Base-by-base conservation (phyloP, 2,888 invertebrate genomes). In the Noctua comes region DNA sequence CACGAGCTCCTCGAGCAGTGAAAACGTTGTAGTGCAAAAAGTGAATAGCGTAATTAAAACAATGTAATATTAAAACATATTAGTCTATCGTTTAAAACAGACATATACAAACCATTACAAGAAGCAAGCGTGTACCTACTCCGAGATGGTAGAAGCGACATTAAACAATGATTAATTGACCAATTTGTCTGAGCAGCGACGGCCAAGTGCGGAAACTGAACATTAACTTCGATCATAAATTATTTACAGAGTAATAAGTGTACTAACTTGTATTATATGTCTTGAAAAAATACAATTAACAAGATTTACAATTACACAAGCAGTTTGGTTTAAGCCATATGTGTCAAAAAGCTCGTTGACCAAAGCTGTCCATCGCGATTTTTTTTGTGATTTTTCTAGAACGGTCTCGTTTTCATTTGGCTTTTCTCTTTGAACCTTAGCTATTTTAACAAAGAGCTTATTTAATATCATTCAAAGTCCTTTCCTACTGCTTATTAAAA, bases 111-210 rank as follows among this genome's bases (percentile, higher is more conserved):
- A 82, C 89, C 76, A 88, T 91, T 88, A 90, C 82, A 85, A 43
- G 85, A 86, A 88, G 86, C 88, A 46, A 86, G 89, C 90, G 70
- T 82, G 84, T 83, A 59, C 46, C n/a, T 75, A 46, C n/a, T 83
- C 79, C 84, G 86, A 88, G 87, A 85, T 86, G 87, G 88, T 91
- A 92, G 90, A 89, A 90, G 86, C 85, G 88, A 91, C 91, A 91
- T 93, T 95, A 94, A 95, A 92, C 87, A 83, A 88, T 91, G 92
- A 95, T 95, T 94, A 95, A 95, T 95, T 86, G 93, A 85, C 87
- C 92, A 92, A 91, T 95, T 93, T 93, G 93, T 94, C 92, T 82
- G 91, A 83, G 81, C 83, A 84, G 85, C 87, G 88, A 86, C 88
- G 82, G 77, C 46, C 76, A 83, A 86, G 77, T 84, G 76, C 87